Percentiles rank a stretch among this genome's conserved stretches.
Evolutionary conservation across 2,888 invertebrate genomes (phyloP).

Genomic region (Hirtodrosophila confusa): DNA sequence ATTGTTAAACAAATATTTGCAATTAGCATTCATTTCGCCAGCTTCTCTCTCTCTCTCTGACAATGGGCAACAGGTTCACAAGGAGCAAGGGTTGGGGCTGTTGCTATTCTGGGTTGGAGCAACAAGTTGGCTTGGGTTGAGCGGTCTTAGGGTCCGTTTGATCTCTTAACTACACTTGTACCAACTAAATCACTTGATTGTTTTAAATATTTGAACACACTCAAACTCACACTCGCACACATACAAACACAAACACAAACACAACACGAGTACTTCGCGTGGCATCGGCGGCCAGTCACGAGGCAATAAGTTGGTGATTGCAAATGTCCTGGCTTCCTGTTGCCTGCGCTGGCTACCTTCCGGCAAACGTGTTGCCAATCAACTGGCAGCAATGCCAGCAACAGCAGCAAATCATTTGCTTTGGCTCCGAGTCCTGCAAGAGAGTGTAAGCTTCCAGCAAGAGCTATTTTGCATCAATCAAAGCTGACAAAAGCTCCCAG

Average conservation of each 20-base stretch:
- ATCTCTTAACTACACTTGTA: constrained; percentile 8
- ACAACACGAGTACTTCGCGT: constrained; percentile 45
- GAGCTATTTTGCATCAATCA: constrained; percentile 55
- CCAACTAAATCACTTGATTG: constrained; percentile 25
- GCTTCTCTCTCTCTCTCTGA: not conserved
- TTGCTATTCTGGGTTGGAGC: constrained; percentile 20
- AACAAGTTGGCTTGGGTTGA: constrained; percentile 54
- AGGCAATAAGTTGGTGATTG: constrained; percentile 10
- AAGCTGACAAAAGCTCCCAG: constrained; percentile 53
- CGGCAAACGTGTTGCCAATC: constrained; percentile 81
- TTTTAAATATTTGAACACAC: constrained; percentile 28
- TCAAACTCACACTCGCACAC: constrained; percentile 22
- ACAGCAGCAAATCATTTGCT: constrained; percentile 65
- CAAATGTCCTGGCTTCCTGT: constrained; percentile 41
- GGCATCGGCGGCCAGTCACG: constrained; percentile 34
- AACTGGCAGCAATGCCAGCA: constrained; percentile 63
- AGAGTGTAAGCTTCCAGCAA: constrained; percentile 44
- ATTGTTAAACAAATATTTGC: constrained; percentile 70
- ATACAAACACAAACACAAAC: constrained; percentile 21
- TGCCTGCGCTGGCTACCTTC: constrained; percentile 72
- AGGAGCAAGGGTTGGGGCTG: not conserved
- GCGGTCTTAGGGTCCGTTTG: not conserved
- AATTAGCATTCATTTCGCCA: constrained; percentile 55
- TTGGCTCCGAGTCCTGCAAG: constrained; percentile 42
- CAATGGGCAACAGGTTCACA: constrained; percentile 56